Evolutionary conservation across 2,888 invertebrate species (phyloP).

Genomic region (Noctuana brunneofusca): DNA sequence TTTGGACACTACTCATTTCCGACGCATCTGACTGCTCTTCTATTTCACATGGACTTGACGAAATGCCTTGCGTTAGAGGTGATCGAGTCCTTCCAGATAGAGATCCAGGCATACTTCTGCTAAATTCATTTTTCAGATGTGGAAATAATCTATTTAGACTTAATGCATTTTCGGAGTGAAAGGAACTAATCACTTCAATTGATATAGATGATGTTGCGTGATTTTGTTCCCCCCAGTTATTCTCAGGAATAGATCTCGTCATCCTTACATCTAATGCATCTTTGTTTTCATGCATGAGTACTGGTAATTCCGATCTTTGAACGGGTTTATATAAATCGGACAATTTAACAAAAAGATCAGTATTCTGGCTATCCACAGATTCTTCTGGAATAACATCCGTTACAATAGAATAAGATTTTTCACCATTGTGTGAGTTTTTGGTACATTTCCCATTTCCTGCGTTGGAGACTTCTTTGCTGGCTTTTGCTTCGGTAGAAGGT

Average conservation of each 20-base stretch:
- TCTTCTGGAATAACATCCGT: slow-evolving; percentile 45
- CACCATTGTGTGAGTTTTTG: slow-evolving; percentile 30
- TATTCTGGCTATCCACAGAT: slow-evolving; percentile 39
- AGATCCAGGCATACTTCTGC: slow-evolving; percentile 72
- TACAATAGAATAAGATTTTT: slow-evolving; percentile 26
- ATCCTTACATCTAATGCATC: slow-evolving; percentile 76
- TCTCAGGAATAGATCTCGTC: slow-evolving; percentile 87
- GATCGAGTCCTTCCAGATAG: slow-evolving; percentile 61
- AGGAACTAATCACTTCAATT: slow-evolving; percentile 83
- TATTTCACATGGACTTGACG: slow-evolving; percentile 59
- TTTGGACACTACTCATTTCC: slow-evolving; percentile 81
- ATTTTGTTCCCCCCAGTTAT: slow-evolving; percentile 84
- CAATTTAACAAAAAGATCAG: slow-evolving; percentile 86
- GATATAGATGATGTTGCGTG: slow-evolving; percentile 83
- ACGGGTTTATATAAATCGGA: slow-evolving; percentile 89
- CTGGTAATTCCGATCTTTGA: slow-evolving; percentile 58
- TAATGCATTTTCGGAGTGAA: slow-evolving; percentile 80
- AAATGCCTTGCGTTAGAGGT: slow-evolving; percentile 51
- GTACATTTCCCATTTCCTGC: not conserved
- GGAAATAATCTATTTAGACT: slow-evolving; percentile 85
- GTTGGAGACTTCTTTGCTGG: not conserved
- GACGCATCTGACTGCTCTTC: slow-evolving; percentile 81
- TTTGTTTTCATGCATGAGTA: slow-evolving; percentile 48
- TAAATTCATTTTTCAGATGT: slow-evolving; percentile 78
- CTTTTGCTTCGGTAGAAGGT: slow-evolving; percentile 41